Evolutionary conservation across 1,140 invertebrate species (phyloP).

Genomic region (Oryctes rhinoceros): DNA sequence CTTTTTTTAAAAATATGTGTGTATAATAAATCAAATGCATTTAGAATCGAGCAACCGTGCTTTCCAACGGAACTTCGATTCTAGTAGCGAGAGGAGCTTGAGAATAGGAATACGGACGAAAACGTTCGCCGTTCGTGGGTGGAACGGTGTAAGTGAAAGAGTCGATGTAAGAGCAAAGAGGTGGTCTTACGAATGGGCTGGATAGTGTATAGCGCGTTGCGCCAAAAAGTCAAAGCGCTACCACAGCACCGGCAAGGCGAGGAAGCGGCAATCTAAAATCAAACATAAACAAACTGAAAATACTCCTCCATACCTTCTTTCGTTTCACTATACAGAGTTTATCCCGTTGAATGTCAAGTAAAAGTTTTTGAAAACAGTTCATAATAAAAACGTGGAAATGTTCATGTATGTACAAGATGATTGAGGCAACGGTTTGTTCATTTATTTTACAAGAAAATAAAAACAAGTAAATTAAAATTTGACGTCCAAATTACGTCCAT

Average conservation of each 20-base stretch:
- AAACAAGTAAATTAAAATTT: too few species aligned
- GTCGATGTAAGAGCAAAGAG: not conserved
- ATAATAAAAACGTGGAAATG: too few species aligned
- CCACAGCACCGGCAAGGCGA: too few species aligned
- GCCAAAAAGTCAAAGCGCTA: too few species aligned
- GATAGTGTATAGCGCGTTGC: not conserved
- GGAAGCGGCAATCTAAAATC: not conserved
- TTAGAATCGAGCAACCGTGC: slow-evolving; percentile 35
- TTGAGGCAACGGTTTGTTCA: too few species aligned
- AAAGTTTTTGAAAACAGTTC: too few species aligned
- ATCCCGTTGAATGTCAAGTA: not conserved
- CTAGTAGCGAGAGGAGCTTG: not conserved
- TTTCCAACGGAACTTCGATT: not conserved
- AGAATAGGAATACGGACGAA: not conserved
- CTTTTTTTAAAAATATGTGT: slow-evolving; percentile 49
- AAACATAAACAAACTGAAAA: not conserved
- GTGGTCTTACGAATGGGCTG: not conserved
- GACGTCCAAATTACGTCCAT: too few species aligned
- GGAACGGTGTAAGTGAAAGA: not conserved
- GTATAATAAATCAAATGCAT: slow-evolving; percentile 52
- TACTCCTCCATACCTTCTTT: too few species aligned
- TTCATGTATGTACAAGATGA: too few species aligned
- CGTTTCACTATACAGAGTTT: not conserved
- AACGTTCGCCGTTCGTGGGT: not conserved
- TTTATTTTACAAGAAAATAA: too few species aligned